Evolutionary conservation across 1,140 invertebrate species (phyloP), one percentile per base, ranked within the genome.

Genomic region (Hermetia illucens): DNA sequence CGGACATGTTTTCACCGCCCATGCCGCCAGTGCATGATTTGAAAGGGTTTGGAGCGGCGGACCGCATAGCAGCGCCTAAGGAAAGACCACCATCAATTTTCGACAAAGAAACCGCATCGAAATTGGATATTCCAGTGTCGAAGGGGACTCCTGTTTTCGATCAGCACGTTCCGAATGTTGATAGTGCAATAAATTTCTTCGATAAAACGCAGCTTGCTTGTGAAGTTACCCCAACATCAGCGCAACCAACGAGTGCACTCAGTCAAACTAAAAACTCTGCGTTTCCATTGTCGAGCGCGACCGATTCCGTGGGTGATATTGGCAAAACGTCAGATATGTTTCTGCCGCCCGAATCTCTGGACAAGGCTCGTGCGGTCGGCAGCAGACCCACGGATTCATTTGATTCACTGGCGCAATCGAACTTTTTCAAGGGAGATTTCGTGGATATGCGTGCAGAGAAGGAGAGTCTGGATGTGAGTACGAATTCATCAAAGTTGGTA

Each of bases 401-500:
- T 13, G 24, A 27, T 27, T 9, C 24, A 27, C 8, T 27, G 8
- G 8, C 24, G 13, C 8, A 8, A 13, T 8, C 24, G 13, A 27
- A 27, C 13, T 27, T 27, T 27, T 27, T 27, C 8, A 27, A 27
- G 24, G 24, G 13, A 27, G 24, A 27, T 27, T 27, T 27, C 13
- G 13, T 13, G 13, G 24, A 27, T 9, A 9, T 27, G 13, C n/a
- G n/a, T n/a, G 24, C 24, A 27, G 24, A 27, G 24, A 27, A 27
- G 13, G 24, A 27, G 8, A 27, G 13, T 27, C 8, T 27, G 8
- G 24, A 13, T 13, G 13, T 13, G 13, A 27, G 13, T 27, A 27
- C 13, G 13, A 27, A 13, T 27, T 27, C 24, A 13, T 27, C 24
- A 25, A 25, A 47, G 36, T 21, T 40, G 5, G 27, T 36, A 9